Evolutionary conservation across 2,797 vertebrate genomes (phyloP), one percentile per base, ranked within the genome.

Genomic region (Cyclura pinguis): DNA sequence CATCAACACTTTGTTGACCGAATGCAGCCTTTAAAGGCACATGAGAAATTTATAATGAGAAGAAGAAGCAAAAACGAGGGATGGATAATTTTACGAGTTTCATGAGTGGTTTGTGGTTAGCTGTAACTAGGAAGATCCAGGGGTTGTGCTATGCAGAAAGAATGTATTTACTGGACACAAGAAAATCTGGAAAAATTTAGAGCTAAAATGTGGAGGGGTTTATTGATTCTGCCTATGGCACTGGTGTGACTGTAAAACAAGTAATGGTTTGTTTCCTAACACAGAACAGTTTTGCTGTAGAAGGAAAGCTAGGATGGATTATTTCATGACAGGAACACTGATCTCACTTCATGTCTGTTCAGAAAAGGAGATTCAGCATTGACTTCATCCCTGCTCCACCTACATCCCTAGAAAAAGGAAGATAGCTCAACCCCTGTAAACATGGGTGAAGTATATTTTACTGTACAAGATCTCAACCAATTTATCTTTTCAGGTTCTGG

Each of bases 21-120:
- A 52, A 72, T 85, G 72, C 89, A 52, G 35, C 92, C 55, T 93
- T 86, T 90, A 2, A 88, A 80, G 86, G 80, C 77, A 89, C 83
- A 52, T 20, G 0, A 92, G 85, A 92, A n/a, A 89, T 91, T 91
- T 91, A 93, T 92, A 85, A n/a, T 92, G 69, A 92, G 87, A 90
- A 90, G 90, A 83, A 42, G 50, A 91, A 88, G 42, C 76, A 47
- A 83, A 87, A 42, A 62, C 73, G 72, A 92, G 55, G 84, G 92
- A 86, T 27, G 64, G 90, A 93, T 86, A 92, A 88, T 92, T 92
- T 93, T 91, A 90, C 72, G 85, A 74, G 88, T 74, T 89, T 80
- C 64, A 87, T 88, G 85, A 92, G 77, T 90, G 5, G 85, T 91
- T 88, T 90, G 81, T 83, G 64, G 59, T 92, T 89, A 90, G 2